These are phyloP conservation scores for Scrobipalpa atriplicella DNA, from an alignment of 2,888 invertebrate genomes.

Conservation along the genomic window DNA sequence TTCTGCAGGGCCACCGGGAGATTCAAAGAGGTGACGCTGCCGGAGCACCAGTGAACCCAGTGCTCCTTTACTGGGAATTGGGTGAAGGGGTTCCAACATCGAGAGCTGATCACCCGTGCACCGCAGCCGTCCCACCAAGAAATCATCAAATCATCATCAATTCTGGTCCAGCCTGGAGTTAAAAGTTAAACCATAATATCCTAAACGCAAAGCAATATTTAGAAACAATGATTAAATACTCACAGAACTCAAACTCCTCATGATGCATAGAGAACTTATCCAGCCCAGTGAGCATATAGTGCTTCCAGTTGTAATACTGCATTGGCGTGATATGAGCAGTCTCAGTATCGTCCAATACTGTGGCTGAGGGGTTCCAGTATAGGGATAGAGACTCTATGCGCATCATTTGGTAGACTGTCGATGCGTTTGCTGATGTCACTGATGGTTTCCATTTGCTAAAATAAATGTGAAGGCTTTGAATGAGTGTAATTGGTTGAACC, in stretches of 20 bases:
- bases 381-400: slow-evolving; percentile 89
- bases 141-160: too few species aligned
- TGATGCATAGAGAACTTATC: slow-evolving; percentile 90
- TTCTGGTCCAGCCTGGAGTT: too few species aligned
- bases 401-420: slow-evolving; percentile 88
- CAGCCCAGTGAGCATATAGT: slow-evolving; percentile 88
- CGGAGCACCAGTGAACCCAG: too few species aligned
- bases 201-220: too few species aligned
- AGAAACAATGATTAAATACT: too few species aligned
- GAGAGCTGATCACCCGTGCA: too few species aligned
- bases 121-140: too few species aligned
- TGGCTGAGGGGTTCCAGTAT: slow-evolving; percentile 88
- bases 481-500: neutral
- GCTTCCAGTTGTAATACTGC: slow-evolving; percentile 88
- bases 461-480: neutral
- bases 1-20: too few species aligned
- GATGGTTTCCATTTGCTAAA: slow-evolving; percentile 89
- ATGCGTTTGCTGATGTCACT: slow-evolving; percentile 82
- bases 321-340: slow-evolving; percentile 77
- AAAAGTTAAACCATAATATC: too few species aligned
- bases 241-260: slow-evolving; percentile 91
- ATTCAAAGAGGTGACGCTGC: too few species aligned
- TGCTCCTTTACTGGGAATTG: too few species aligned
- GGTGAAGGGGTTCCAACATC: too few species aligned
- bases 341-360: slow-evolving; percentile 79